A percentile compares a stretch with the other conserved stretches of the same genome.
phyloP scores from a whole-genome alignment of 2,888 invertebrate genomes.

The Scaptomyza caliginosa region DNA sequence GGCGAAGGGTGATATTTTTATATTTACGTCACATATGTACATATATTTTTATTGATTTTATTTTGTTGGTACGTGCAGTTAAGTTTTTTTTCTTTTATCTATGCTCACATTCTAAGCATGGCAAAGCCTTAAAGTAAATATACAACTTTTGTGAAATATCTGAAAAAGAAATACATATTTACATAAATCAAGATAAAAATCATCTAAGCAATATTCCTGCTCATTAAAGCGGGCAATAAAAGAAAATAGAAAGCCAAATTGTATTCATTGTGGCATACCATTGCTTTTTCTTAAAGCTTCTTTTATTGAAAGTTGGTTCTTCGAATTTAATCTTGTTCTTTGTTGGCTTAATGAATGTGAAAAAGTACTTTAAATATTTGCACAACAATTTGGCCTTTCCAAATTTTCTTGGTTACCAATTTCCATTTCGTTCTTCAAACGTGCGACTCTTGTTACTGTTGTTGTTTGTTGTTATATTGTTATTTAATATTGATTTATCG shows the following conservation, averaged over 20 bases:
- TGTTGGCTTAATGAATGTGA: conserved; percentile 58
- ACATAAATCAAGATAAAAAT: background rate
- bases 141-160: background rate
- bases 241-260: background rate
- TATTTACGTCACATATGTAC: conserved; percentile 66
- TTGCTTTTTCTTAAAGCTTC: background rate
- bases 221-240: background rate
- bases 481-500: conserved; percentile 68
- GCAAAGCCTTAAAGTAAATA: background rate
- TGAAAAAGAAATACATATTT: background rate
- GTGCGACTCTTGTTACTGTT: background rate
- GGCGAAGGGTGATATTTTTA: conserved; percentile 37
- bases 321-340: conserved; percentile 4
- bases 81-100: conserved; percentile 1
- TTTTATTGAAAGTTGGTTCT: background rate
- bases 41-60: conserved; percentile 65
- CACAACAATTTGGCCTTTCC: conserved; percentile 47
- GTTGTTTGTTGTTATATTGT: conserved; percentile 24
- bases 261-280: no score
- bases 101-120: background rate
- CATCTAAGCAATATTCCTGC: background rate
- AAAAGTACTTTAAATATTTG: conserved; percentile 67
- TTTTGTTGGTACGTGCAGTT: conserved; percentile 44
- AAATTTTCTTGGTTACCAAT: conserved; percentile 13
- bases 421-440: conserved; percentile 8